Evolutionary conservation across 2,113 vertebrate species (phyloP).

Genomic region (Balaeniceps rex): DNA sequence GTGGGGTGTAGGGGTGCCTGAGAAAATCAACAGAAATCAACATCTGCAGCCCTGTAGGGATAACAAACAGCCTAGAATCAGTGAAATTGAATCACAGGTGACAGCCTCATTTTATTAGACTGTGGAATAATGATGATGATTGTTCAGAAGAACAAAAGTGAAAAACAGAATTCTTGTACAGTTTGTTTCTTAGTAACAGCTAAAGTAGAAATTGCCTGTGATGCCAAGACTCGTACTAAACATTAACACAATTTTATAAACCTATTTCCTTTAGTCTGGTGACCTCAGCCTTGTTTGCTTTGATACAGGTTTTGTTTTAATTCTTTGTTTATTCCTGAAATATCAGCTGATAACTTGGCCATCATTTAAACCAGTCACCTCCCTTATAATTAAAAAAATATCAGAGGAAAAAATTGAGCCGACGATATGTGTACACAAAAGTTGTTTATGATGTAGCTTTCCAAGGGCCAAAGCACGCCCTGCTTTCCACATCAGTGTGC

Average conservation of each 20-base stretch:
- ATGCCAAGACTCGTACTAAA: not conserved
- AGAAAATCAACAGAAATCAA: not conserved
- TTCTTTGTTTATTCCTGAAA: not conserved
- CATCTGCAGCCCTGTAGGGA: not conserved
- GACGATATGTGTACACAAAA: accelerated
- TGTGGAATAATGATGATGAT: not conserved
- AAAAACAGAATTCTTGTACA: not conserved
- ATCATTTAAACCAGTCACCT: not conserved
- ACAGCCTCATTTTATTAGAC: not conserved
- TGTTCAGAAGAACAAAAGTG: not conserved
- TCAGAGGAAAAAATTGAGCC: not conserved
- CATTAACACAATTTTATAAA: not conserved
- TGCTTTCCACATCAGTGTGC: not conserved
- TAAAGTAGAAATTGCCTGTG: not conserved
- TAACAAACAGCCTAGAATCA: not conserved
- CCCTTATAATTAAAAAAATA: not conserved
- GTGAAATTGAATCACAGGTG: not conserved
- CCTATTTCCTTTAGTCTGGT: not conserved
- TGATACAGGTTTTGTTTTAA: not conserved
- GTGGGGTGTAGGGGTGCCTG: not conserved
- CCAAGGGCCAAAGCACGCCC: too few species aligned
- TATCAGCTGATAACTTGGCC: not conserved
- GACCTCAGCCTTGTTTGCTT: not conserved
- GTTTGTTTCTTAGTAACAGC: not conserved
- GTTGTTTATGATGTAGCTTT: not conserved